Conservation (phyloP, 2,888 invertebrate genomes). For the Salpingus planirostris region DNA sequence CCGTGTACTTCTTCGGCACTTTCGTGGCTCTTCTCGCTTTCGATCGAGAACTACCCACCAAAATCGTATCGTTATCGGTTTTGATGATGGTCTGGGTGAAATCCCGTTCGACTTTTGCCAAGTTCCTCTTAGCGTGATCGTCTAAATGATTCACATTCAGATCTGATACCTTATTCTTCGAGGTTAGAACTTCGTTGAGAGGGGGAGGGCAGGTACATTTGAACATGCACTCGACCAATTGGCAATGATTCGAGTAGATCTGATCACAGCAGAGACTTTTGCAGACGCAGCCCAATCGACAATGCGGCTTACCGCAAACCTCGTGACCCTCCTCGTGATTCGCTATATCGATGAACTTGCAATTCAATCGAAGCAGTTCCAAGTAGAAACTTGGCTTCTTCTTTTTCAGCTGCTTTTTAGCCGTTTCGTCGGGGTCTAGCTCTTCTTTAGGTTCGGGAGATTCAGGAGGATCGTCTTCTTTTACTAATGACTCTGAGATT, state of each 20-base stretch:
- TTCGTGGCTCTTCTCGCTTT: conserved; percentile 50
- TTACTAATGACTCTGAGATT: conserved; percentile 48
- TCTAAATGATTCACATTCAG: conserved; percentile 39
- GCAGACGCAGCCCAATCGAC: conserved; percentile 60
- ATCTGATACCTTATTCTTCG: conserved; percentile 23
- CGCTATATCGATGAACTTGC: conserved; percentile 52
- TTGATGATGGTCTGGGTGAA: conserved; percentile 64
- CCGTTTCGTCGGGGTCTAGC: not conserved
- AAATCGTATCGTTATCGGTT: conserved; percentile 54
- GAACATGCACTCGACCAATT: conserved; percentile 52
- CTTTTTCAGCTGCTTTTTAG: not conserved
- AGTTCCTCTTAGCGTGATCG: conserved; percentile 45
- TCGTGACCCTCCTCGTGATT: conserved; percentile 27
- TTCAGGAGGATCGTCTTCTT: conserved; percentile 31
- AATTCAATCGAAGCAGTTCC: conserved; percentile 55
- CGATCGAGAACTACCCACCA: conserved; percentile 47
- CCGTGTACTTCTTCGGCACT: conserved; percentile 53
- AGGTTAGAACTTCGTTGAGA: conserved; percentile 1
- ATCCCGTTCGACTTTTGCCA: conserved; percentile 60
- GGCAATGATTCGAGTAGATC: conserved; percentile 51
- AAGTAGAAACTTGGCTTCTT: conserved; percentile 16
- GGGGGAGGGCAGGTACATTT: conserved; percentile 41
- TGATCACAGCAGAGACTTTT: conserved; percentile 45
- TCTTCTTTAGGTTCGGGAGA: not conserved
- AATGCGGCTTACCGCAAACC: conserved; percentile 48